These are phyloP conservation scores for Dreissena rostriformis DNA, from an alignment of 1,140 invertebrate species.

Conservation along the genomic window DNA sequence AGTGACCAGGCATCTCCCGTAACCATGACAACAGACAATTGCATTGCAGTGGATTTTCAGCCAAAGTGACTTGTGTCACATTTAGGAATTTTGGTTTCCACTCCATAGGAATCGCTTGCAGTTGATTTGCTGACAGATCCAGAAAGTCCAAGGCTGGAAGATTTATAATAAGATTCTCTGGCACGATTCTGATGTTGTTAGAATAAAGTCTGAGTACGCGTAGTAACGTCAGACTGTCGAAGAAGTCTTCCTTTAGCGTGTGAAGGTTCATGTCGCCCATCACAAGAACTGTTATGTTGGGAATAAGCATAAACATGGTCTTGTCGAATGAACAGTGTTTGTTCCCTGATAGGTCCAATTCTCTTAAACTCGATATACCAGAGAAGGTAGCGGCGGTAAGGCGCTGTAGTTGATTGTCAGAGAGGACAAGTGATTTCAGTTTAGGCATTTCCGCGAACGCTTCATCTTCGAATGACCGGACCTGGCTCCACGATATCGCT, in stretches of 20 bases:
- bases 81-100: conserved; percentile 40
- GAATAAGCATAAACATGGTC: conserved; percentile 23
- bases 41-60: conserved; percentile 51
- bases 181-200: conserved; percentile 22
- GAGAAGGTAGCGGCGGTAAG: conserved; percentile 21
- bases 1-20: conserved; percentile 24
- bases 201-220: conserved; percentile 30
- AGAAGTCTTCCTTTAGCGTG: conserved; percentile 29
- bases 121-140: conserved; percentile 31
- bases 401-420: conserved; percentile 24
- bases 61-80: conserved; percentile 25
- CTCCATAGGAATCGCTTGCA: conserved; percentile 7
- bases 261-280: conserved; percentile 41
- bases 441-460: conserved; percentile 8
- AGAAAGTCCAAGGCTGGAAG: conserved; percentile 9
- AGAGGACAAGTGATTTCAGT: conserved; percentile 18
- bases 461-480: conserved; percentile 18
- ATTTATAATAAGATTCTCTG: conserved; percentile 10
- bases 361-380: conserved; percentile 29
- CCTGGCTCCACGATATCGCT: conserved; percentile 26
- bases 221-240: neutral
- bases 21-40: conserved; percentile 52
- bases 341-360: conserved; percentile 49
- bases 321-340: conserved; percentile 41
- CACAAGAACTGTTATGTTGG: conserved; percentile 28